A percentile compares a stretch with the other conserved stretches of the same genome.
Conservation (phyloP, 53 echinoderm and acorn worm genomes). For the Antedon mediterranea region DNA sequence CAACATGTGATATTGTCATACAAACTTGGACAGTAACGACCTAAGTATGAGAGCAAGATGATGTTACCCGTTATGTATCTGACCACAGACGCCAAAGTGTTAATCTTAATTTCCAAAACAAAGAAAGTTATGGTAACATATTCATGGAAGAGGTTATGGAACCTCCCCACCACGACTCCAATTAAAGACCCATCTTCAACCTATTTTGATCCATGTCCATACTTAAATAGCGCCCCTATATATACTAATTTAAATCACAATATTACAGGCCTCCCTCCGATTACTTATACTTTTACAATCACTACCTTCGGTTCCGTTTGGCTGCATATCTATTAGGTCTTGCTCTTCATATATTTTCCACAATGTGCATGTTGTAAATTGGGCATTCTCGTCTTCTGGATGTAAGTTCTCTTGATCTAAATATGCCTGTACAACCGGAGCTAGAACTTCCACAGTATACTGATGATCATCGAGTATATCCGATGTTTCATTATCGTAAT, state of each 20-base stretch:
- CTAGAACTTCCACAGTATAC: neutral
- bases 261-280: too few relatives aligned
- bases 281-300: neutral
- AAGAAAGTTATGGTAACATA: too few relatives aligned
- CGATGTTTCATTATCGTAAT: neutral
- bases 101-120: too few relatives aligned
- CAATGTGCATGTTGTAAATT: neutral
- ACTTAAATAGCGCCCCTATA: too few relatives aligned
- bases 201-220: too few relatives aligned
- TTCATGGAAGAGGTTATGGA: too few relatives aligned
- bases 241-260: too few relatives aligned
- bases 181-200: too few relatives aligned
- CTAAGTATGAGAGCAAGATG: slow-evolving; percentile 11
- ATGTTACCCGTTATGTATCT: too few relatives aligned
- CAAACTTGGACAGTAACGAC: slow-evolving; percentile 35
- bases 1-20: slow-evolving; percentile 66
- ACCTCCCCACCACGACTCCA: too few relatives aligned
- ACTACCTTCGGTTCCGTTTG: neutral
- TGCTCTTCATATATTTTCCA: neutral
- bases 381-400: neutral
- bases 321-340: neutral
- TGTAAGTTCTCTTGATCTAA: neutral
- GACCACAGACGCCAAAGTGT: neutral
- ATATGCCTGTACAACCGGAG: neutral
- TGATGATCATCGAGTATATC: neutral